Evolutionary conservation across 2,888 invertebrate genomes (phyloP).

Genomic region (Anagyrus pseudococci): DNA sequence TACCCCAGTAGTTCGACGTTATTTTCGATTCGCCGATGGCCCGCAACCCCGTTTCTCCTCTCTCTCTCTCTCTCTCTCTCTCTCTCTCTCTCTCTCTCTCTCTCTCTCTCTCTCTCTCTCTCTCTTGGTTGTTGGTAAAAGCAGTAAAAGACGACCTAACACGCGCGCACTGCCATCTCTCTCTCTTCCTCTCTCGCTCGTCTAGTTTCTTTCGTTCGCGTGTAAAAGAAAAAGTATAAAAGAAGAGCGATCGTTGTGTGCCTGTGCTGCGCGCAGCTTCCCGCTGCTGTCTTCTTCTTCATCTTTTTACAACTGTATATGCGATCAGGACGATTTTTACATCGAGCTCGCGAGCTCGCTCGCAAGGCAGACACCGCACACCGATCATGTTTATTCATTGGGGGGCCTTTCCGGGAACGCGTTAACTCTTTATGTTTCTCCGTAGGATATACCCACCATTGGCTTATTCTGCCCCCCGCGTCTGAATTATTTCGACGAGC

Average conservation of each 20-base stretch:
- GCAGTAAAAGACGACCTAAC: constrained; percentile 41
- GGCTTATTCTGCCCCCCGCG: no score
- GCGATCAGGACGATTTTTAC: neutral
- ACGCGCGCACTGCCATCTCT: neutral
- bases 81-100: no score
- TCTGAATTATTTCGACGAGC: no score
- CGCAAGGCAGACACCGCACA: no score
- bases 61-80: no score
- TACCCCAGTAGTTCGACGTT: constrained; percentile 46
- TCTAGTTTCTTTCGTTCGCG: constrained; percentile 19
- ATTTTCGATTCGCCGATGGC: constrained; percentile 49
- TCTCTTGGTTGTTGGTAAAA: no score
- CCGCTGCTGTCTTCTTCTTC: constrained; percentile 3
- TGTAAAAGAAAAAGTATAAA: constrained; percentile 26
- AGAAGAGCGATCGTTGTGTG: neutral
- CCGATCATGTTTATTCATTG: no score
- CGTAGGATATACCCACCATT: no score
- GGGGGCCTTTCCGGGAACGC: no score
- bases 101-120: no score
- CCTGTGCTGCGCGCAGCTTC: neutral
- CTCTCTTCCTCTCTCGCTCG: no score
- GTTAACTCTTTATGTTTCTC: no score
- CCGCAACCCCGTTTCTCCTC: constrained; percentile 43
- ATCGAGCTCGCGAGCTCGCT: constrained; percentile 1
- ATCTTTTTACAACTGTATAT: constrained; percentile 8